A percentile compares a stretch with the other conserved stretches of the same genome.
Conservation (phyloP, 2,888 invertebrate species). For the Leucophenga maculata region DNA sequence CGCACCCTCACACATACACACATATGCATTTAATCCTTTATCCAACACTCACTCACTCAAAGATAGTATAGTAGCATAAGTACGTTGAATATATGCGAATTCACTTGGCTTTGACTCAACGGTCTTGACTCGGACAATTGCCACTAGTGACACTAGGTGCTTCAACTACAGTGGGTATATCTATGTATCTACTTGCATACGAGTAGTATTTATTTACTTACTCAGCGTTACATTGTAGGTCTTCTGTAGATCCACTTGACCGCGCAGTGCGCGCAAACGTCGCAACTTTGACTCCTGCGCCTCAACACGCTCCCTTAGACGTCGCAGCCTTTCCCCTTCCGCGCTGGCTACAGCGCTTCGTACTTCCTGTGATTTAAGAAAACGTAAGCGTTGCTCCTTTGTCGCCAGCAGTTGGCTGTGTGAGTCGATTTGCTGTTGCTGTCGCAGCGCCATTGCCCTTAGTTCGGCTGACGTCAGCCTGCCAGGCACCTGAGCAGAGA, state of each 20-base stretch:
- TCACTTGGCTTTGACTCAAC: constrained; percentile 56
- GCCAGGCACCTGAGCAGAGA: constrained; percentile 85
- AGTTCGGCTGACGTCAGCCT: constrained; percentile 95
- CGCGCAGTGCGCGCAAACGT: constrained; percentile 90
- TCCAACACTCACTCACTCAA: too few relatives aligned
- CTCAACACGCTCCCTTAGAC: constrained; percentile 92
- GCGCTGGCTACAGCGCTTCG: constrained; percentile 75
- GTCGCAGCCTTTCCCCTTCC: constrained; percentile 83
- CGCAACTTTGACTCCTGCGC: constrained; percentile 95
- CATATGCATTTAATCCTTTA: too few relatives aligned
- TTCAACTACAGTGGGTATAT: too few relatives aligned
- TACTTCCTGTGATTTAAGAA: constrained; percentile 94
- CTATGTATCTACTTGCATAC: too few relatives aligned
- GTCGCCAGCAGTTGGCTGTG: constrained; percentile 92
- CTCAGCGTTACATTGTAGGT: constrained; percentile 92
- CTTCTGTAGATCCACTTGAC: constrained; percentile 94
- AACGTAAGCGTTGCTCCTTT: constrained; percentile 93
- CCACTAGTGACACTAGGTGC: neutral
- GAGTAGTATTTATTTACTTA: constrained; percentile 75
- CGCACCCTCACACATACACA: neutral
- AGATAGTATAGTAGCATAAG: constrained; percentile 25
- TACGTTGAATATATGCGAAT: constrained; percentile 43
- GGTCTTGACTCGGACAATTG: constrained; percentile 19
- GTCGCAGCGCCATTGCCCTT: constrained; percentile 97
- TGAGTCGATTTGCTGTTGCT: constrained; percentile 97